phyloP scores from a whole-genome alignment of 2,113 vertebrate species.

The Atherinomorus stipes region DNA sequence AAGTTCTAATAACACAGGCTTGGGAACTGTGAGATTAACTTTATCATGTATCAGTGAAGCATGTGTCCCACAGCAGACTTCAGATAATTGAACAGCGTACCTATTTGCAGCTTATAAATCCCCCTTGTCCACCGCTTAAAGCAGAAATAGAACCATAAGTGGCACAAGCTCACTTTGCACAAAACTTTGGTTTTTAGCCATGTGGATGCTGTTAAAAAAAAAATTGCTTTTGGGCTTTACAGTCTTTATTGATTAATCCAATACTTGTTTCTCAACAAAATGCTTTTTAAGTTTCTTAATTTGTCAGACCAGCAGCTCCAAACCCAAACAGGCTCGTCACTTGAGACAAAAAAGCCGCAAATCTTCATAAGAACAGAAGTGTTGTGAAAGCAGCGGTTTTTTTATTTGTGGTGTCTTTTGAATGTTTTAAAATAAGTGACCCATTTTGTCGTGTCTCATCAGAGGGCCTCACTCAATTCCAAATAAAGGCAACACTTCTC shows the following conservation, averaged over 20 bases:
- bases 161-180: slow-evolving; percentile 25
- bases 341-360: background rate
- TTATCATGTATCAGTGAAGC: slow-evolving; percentile 36
- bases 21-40: slow-evolving; percentile 52
- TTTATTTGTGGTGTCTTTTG: too few species aligned
- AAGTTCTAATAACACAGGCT: slow-evolving; percentile 18
- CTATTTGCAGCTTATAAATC: slow-evolving; percentile 42
- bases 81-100: slow-evolving; percentile 55
- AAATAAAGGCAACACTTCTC: background rate
- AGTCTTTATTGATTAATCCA: background rate
- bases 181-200: background rate
- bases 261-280: background rate
- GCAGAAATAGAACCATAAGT: slow-evolving; percentile 37
- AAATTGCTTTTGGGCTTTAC: background rate
- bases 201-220: background rate
- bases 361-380: too few species aligned
- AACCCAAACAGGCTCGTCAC: background rate
- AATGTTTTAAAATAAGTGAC: background rate
- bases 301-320: background rate
- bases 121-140: slow-evolving; percentile 6
- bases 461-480: background rate
- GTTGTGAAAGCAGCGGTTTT: too few species aligned
- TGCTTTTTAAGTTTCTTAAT: background rate
- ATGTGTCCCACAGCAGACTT: slow-evolving; percentile 45
- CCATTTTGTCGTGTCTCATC: slow-evolving; percentile 16